Evolutionary conservation across 2,113 vertebrate genomes (phyloP).

Genomic region (Bostrychus sinensis): DNA sequence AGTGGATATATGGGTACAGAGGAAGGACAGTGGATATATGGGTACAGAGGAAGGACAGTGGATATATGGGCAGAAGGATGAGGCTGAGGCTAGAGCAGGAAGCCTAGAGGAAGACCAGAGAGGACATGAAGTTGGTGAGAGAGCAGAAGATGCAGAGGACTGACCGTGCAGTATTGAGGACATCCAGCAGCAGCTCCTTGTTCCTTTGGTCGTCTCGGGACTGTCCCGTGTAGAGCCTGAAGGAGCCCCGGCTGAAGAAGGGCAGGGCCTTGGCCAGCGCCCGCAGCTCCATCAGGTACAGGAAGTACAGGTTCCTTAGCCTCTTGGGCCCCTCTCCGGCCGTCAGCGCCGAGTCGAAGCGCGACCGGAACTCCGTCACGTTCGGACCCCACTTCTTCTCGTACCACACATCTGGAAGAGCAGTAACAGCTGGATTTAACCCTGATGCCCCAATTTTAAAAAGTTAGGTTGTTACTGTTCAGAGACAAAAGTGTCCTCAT

Average conservation of each 20-base stretch:
- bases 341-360: conserved; percentile 83
- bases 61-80: no score
- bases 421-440: no score
- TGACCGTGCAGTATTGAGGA: conserved; percentile 90
- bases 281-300: conserved; percentile 94
- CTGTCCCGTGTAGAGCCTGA: conserved; percentile 94
- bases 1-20: no score
- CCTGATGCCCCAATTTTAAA: no score
- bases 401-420: conserved; percentile 90
- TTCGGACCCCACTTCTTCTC: conserved; percentile 90
- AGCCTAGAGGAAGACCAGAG: no score
- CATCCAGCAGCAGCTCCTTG: conserved; percentile 88
- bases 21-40: no score
- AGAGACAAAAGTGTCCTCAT: no score
- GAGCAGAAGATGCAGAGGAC: conserved; percentile 4
- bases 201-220: conserved; percentile 84
- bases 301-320: conserved; percentile 95
- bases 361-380: conserved; percentile 86
- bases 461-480: no score
- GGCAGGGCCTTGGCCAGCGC: conserved; percentile 92
- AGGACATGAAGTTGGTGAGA: no score
- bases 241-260: conserved; percentile 88
- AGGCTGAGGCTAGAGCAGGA: no score
- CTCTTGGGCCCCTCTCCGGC: conserved; percentile 87
- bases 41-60: no score